Evolutionary conservation across 2,797 vertebrate species (phyloP), one percentile per base, ranked within the genome.

Genomic region (Malurus leucopterus): DNA sequence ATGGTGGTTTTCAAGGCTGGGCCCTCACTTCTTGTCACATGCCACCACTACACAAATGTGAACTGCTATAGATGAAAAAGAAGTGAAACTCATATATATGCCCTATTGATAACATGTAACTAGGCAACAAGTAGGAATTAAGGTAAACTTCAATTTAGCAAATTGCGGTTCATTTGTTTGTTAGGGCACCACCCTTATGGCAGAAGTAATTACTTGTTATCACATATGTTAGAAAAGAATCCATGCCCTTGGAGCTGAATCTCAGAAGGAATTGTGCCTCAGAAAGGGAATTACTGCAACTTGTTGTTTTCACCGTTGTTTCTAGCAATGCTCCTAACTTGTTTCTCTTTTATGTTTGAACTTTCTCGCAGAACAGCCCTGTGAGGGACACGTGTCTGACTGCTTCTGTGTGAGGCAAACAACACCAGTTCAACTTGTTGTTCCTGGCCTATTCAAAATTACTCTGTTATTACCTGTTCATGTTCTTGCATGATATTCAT

Each of bases 401-500:
- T 68, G 6, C 29, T 71, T 70, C 17, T 36, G 13, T 77, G 43
- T 51, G 57, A 69, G 46, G 26, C 16, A 80, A 65, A 54, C 32
- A 15, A 40, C 58, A 15, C 14, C 63, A 30, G 9, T n/a, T 58
- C 44, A 62, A 8, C 21, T 70, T 62, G 44, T 30, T 78, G 5
- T 69, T 90, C 40, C 70, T 80, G 58, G 55, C 5, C 23, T 63
- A 4, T 57, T 73, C 9, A 18, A 83, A 85, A 85, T 62, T 17
- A 64, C 22, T 69, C 11, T 77, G 17, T 74, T 80, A 71, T 40
- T 92, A 77, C 44, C 19, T 81, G 62, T 62, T 84, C 24, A 3
- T 81, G 16, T 78, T 71, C 32, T 83, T 62, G 32, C 55, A 36
- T 38, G 23, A 41, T 75, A 89, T 90, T 83, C 26, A 78, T 73